These are phyloP conservation scores for Eulemur albifrons DNA, from an alignment of 2,797 vertebrate genomes.

Conservation along the genomic window DNA sequence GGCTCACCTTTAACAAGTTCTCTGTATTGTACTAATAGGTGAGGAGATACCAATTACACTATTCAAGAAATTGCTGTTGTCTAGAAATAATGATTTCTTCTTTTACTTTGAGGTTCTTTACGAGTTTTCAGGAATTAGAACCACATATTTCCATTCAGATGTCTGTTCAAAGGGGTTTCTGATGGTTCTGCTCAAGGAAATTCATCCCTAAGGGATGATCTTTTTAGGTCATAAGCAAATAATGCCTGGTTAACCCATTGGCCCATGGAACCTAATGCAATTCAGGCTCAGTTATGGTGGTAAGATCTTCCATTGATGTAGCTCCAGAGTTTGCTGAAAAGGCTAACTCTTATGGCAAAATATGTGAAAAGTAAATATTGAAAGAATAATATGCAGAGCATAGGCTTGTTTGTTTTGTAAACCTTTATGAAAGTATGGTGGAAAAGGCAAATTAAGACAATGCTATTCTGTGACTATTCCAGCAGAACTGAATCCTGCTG, in stretches of 20 bases:
- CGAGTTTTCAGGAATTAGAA: not conserved
- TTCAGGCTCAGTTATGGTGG: not conserved
- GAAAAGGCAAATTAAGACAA: not conserved
- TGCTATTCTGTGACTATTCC: not conserved
- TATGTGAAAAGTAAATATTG: not conserved
- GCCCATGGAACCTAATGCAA: not conserved
- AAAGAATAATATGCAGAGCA: not conserved
- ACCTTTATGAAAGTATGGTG: not conserved
- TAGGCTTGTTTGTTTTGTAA: not conserved
- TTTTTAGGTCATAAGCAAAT: not conserved
- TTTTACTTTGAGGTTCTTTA: not conserved
- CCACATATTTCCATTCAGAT: not conserved
- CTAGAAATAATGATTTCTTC: not conserved
- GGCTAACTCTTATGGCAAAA: not conserved
- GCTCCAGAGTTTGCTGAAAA: not conserved
- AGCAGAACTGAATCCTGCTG: not conserved
- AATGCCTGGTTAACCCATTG: not conserved
- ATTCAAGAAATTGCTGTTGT: not conserved
- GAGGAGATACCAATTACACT: not conserved
- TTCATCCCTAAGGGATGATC: not conserved
- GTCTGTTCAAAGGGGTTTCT: not conserved
- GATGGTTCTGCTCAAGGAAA: not conserved
- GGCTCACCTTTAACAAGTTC: not conserved
- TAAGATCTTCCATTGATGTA: not conserved
- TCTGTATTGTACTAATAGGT: not conserved